Percentiles rank a stretch among this genome's conserved stretches.
These are phyloP conservation scores for Myotis lucifugus DNA, from an alignment of 2,113 vertebrate genomes.

Conservation along the genomic window DNA sequence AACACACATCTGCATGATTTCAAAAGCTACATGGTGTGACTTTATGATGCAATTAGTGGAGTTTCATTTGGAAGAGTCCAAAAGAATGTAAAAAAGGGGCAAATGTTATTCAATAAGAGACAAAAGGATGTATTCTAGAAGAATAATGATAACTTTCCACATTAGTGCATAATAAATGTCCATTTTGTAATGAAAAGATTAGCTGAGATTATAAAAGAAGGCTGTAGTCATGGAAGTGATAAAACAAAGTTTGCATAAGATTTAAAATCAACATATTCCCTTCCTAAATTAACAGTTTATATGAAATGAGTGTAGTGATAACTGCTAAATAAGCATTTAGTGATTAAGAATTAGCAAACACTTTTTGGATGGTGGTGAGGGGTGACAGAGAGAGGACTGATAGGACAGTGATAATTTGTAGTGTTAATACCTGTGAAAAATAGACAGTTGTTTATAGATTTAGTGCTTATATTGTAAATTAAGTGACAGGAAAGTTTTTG, in stretches of 20 bases:
- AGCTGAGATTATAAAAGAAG: constrained; percentile 2
- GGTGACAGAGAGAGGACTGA: neutral
- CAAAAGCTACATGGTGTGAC: neutral
- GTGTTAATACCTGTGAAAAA: neutral
- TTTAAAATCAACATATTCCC: neutral
- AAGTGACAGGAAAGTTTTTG: neutral
- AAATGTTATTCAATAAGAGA: neutral
- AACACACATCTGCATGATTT: constrained; percentile 11
- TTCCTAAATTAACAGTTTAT: neutral
- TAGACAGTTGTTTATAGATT: neutral
- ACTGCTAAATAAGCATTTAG: neutral
- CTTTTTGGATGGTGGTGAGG: neutral
- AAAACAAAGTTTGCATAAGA: neutral
- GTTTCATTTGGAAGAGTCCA: neutral
- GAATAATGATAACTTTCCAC: constrained; percentile 66
- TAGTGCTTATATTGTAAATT: neutral
- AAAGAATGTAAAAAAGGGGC: neutral
- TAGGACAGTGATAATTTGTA: neutral
- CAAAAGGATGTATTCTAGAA: constrained; percentile 38
- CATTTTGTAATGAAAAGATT: constrained; percentile 55
- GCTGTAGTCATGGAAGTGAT: neutral
- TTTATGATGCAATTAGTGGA: constrained; percentile 22
- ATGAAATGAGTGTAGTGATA: neutral
- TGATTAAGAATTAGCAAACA: neutral
- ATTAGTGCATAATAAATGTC: constrained; percentile 20